Evolutionary conservation across 2,113 vertebrate species (phyloP), one percentile per base, ranked within the genome.

Genomic region (Dipodomys ordii): DNA sequence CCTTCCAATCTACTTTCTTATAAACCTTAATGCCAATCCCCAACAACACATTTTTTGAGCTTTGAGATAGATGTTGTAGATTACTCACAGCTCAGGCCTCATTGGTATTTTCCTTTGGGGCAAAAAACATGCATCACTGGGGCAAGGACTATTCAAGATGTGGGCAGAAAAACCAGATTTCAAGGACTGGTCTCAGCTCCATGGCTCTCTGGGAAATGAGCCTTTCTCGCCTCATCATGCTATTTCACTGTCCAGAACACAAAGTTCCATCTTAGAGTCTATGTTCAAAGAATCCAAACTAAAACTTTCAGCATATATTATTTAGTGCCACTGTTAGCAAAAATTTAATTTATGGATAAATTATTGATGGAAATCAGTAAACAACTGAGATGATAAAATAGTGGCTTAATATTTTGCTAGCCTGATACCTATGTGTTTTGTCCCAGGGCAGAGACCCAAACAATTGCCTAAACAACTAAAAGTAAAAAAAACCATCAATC

Each of bases 281-380:
- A 35, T 46, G 76, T 89, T 28, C 32, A 73, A 76, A 49, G 62
- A 95, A 88, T 44, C 44, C 80, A 83, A 69, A 93, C 32, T 57
- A 71, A 95, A 35, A 74, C 27, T 30, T 10, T 57, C 72, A 65
- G 6, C 28, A 67, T 73, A 72, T 65, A 93, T 90, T 89, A 91
- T 78, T 88, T 81, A 92, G 9, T 19, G 72, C 71, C 44, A 71
- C 68, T 92, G 95, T 80, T 80, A 81, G 7, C 28, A 90, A 90
- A 95, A 39, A 1, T 0, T 95, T 94, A 65, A 65, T 83, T 92
- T 80, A 32, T 62, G 71, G 28, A 92, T 65, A 64, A 94, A 80
- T 76, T 92, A 27, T 86, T 90, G 65, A 93, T 85, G 4, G 49
- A 12, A 69, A 27, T 44, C 5, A 60, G 35, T 81, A 82, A 85